These are phyloP conservation scores for Hystrix cristata DNA, from an alignment of 2,113 vertebrate genomes.

Conservation along the genomic window DNA sequence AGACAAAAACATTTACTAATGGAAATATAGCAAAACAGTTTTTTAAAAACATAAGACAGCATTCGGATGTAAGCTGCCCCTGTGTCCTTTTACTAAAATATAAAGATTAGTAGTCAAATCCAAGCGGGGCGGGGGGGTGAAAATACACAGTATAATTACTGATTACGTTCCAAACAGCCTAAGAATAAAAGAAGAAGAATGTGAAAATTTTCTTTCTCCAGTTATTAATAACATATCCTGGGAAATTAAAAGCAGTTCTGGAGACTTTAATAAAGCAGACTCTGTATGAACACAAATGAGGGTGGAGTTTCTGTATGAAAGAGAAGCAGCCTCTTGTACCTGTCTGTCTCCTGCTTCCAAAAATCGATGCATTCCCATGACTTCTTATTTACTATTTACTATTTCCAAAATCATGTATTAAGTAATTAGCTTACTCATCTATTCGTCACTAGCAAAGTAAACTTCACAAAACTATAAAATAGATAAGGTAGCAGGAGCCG, in stretches of 20 bases:
- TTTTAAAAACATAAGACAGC: constrained; percentile 1
- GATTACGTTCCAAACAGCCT: constrained; percentile 74
- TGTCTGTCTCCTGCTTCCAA: neutral
- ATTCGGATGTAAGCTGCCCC: neutral
- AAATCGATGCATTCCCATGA: neutral
- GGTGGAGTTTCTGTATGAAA: neutral
- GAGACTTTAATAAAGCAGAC: neutral
- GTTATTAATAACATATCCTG: constrained; percentile 52
- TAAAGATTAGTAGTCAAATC: constrained; percentile 72
- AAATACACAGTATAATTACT: constrained; percentile 80
- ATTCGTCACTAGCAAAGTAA: neutral
- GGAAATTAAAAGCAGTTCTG: constrained; percentile 66
- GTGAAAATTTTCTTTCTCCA: constrained; percentile 14
- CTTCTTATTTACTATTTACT: neutral
- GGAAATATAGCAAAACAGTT: neutral
- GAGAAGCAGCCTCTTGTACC: neutral
- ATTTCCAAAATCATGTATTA: neutral
- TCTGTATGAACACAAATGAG: neutral
- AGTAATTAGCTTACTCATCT: neutral
- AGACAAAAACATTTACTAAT: neutral
- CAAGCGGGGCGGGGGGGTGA: constrained; percentile 37
- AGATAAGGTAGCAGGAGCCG: neutral
- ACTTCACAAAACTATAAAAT: neutral
- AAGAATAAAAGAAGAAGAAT: constrained; percentile 55
- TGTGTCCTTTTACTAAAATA: constrained; percentile 62